These are phyloP conservation scores for Cactoblastis cactorum DNA, from an alignment of 2,888 invertebrate species.

Conservation along the genomic window DNA sequence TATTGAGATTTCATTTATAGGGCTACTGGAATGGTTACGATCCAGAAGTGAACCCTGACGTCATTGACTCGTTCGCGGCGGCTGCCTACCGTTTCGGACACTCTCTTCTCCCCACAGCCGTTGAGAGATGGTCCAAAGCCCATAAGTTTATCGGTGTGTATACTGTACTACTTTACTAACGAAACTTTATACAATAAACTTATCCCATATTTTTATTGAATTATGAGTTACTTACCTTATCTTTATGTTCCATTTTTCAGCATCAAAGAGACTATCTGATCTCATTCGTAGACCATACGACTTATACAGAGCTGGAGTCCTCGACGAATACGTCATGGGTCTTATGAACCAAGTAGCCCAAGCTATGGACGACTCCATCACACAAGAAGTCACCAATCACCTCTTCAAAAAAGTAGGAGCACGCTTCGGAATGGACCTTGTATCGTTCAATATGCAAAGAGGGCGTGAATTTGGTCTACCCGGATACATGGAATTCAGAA, in stretches of 20 bases:
- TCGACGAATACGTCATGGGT: conserved; percentile 96
- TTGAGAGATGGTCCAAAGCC: conserved; percentile 96
- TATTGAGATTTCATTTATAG: conserved; percentile 50
- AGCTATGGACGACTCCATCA: conserved; percentile 96
- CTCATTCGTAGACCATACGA: conserved; percentile 93
- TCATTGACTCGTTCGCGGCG: conserved; percentile 93
- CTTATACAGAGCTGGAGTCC: conserved; percentile 92
- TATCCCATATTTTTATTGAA: too few relatives aligned
- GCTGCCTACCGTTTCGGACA: conserved; percentile 96
- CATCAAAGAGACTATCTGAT: conserved; percentile 92
- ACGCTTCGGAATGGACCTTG: conserved; percentile 92
- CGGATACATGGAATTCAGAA: conserved; percentile 95
- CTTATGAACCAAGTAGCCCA: conserved; percentile 96
- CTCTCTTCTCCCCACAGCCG: conserved; percentile 92
- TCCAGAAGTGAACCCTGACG: conserved; percentile 89
- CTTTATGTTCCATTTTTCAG: conserved; percentile 65
- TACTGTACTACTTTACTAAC: too few relatives aligned
- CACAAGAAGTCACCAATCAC: conserved; percentile 94
- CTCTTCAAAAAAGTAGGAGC: conserved; percentile 90
- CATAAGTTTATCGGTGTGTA: conserved; percentile 93
- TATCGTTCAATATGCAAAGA: conserved; percentile 95
- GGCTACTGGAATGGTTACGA: conserved; percentile 93
- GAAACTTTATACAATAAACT: too few relatives aligned
- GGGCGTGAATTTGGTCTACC: conserved; percentile 95
- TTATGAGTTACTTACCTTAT: too few relatives aligned